These are phyloP conservation scores for Nyctibius grandis DNA, from an alignment of 2,797 vertebrate genomes.

Conservation along the genomic window DNA sequence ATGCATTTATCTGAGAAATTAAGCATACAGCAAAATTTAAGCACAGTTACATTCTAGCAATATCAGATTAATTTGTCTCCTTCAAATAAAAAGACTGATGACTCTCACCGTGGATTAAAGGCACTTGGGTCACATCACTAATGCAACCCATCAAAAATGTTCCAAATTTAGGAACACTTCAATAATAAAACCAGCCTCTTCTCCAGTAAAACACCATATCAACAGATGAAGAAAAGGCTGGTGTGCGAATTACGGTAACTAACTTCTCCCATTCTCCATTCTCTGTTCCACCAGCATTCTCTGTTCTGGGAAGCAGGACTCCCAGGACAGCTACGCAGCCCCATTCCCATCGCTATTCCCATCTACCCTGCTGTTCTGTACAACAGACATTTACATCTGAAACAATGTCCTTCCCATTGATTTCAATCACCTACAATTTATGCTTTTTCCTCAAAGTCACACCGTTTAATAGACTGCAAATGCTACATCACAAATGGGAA, in stretches of 20 bases:
- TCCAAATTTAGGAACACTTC: not conserved
- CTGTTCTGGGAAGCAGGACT: not conserved
- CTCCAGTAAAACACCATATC: not conserved
- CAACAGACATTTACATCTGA: not conserved
- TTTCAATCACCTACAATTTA: not conserved
- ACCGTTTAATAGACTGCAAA: not conserved
- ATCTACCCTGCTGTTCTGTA: not conserved
- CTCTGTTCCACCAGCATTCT: not conserved
- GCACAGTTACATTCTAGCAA: not conserved
- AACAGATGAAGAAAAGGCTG: not conserved
- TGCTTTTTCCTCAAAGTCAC: not conserved
- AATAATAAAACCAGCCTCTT: not conserved
- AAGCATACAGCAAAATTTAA: not conserved
- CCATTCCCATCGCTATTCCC: not conserved
- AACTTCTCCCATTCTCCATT: not conserved
- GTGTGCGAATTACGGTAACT: not conserved
- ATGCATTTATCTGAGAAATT: not conserved
- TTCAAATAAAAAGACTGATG: not conserved
- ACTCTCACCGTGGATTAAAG: not conserved
- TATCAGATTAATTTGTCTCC: not conserved
- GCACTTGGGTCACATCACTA: not conserved
- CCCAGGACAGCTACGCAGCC: not conserved
- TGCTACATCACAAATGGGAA: not conserved
- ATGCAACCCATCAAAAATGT: not conserved
- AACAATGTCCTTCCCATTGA: not conserved